Conservation (phyloP, 2,888 invertebrate genomes). For the Melanostoma scalare region DNA sequence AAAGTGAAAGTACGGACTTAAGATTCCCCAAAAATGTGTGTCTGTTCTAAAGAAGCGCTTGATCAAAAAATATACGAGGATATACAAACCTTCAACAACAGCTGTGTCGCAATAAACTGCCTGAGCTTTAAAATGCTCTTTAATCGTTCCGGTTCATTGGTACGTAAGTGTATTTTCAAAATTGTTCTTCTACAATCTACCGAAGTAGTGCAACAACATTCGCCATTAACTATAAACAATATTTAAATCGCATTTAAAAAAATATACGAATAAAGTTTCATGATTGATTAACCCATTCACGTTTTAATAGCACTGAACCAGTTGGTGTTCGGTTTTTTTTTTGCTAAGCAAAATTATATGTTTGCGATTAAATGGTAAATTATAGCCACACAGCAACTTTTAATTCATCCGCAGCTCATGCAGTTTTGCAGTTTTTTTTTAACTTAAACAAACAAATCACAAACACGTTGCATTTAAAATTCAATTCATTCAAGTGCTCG, state of each 20-base stretch:
- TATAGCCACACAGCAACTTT: constrained; percentile 1
- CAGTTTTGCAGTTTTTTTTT: neutral
- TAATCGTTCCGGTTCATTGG: no score
- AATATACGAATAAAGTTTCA: constrained; percentile 21
- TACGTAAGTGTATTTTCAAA: no score
- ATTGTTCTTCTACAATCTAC: no score
- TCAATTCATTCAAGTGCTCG: constrained; percentile 6
- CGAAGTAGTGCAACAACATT: neutral
- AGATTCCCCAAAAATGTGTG: no score
- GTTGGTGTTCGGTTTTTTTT: neutral
- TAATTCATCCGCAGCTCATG: neutral
- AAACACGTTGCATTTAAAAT: constrained; percentile 16
- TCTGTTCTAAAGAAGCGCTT: no score
- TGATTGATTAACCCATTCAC: constrained; percentile 28
- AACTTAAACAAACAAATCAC: constrained; percentile 18
- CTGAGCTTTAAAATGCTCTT: no score
- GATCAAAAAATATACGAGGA: no score
- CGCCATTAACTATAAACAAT: neutral
- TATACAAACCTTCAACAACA: no score
- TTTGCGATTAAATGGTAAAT: constrained; percentile 2
- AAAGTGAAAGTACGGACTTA: no score
- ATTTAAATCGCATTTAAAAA: neutral
- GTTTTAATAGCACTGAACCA: constrained; percentile 20
- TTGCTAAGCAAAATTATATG: neutral
- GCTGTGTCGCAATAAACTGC: no score